Conservation (phyloP, 2,797 vertebrate genomes). For the Heliangelus exortis region DNA sequence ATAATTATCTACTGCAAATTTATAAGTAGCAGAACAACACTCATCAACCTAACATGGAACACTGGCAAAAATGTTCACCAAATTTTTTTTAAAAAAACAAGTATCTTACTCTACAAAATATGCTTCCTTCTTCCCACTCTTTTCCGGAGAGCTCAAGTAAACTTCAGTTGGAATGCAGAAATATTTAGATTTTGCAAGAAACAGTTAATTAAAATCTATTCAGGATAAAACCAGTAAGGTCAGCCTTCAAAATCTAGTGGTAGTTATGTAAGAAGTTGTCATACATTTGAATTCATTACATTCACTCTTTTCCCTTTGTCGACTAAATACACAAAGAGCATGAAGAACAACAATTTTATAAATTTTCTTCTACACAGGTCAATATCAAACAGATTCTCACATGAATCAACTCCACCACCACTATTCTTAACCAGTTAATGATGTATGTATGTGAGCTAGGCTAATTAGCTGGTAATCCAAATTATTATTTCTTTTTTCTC, state of each 20-base stretch:
- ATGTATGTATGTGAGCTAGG: neutral
- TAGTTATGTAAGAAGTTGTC: neutral
- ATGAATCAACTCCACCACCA: neutral
- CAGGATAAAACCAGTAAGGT: neutral
- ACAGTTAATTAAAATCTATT: neutral
- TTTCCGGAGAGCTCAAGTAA: neutral
- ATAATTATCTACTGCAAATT: neutral
- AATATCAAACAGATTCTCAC: neutral
- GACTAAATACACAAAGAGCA: neutral
- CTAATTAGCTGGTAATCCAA: neutral
- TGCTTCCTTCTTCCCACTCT: neutral
- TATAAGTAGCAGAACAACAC: neutral
- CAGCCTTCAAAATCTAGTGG: neutral
- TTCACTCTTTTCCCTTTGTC: neutral
- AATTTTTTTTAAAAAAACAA: neutral
- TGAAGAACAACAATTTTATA: neutral
- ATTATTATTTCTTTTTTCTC: neutral
- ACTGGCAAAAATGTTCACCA: neutral
- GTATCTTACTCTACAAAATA: neutral
- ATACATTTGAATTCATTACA: neutral
- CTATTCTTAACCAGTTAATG: neutral
- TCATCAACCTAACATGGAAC: neutral
- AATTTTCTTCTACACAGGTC: neutral
- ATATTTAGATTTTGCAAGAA: neutral
- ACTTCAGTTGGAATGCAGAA: neutral